Conservation (phyloP, 2,888 invertebrate genomes). For the Andrena hattorfiana region DNA sequence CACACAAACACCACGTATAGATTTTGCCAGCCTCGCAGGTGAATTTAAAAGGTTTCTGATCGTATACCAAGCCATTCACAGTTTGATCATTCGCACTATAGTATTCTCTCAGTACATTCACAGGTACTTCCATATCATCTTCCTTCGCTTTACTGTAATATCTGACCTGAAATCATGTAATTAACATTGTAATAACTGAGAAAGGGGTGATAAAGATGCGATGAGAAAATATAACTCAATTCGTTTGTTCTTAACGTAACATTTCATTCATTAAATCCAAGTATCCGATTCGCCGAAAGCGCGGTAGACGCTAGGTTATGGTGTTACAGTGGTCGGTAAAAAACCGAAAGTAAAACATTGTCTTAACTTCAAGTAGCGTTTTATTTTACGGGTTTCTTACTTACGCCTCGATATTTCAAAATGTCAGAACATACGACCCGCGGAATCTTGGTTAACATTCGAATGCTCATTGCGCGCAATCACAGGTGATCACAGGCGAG, state of each 20-base stretch:
- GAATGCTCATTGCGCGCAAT: not conserved
- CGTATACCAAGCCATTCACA: slow-evolving; percentile 92
- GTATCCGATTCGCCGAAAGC: not conserved
- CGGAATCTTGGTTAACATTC: slow-evolving; percentile 21
- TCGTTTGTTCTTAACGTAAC: not conserved
- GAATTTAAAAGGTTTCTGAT: slow-evolving; percentile 95
- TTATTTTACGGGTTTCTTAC: slow-evolving; percentile 9
- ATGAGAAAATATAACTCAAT: not conserved
- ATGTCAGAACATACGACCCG: slow-evolving; percentile 14
- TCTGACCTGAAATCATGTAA: slow-evolving; percentile 25
- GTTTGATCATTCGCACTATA: slow-evolving; percentile 89
- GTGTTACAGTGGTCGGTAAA: not conserved
- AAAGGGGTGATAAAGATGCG: not conserved
- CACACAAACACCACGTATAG: slow-evolving; percentile 96
- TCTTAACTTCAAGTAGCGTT: not conserved
- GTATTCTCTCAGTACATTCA: slow-evolving; percentile 87
- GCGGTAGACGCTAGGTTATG: slow-evolving; percentile 11
- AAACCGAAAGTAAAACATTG: not conserved
- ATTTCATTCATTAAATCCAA: not conserved
- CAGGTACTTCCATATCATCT: slow-evolving; percentile 88
- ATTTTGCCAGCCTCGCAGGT: slow-evolving; percentile 88
- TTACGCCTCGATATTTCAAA: slow-evolving; percentile 30
- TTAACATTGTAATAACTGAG: not conserved
- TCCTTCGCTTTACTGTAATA: slow-evolving; percentile 41
- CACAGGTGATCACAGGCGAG: not conserved